A percentile compares a stretch with the other conserved stretches of the same genome.
Evolutionary conservation across 2,113 vertebrate genomes (phyloP).

Genomic region (Callorhinus ursinus): DNA sequence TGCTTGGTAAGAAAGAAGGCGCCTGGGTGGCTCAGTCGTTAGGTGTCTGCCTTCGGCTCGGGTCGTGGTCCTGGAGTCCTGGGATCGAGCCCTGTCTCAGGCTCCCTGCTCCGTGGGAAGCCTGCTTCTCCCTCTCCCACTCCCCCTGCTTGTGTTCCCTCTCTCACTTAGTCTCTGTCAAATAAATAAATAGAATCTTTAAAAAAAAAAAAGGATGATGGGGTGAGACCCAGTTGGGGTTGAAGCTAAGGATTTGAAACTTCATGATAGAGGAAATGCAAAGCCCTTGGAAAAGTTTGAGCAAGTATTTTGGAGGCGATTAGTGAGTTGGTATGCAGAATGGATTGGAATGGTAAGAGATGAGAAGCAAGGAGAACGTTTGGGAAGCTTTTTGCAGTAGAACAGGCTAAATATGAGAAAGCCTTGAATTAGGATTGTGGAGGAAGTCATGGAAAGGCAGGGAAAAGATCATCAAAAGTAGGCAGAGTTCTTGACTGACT

Average conservation of each 20-base stretch:
- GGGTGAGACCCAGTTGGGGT: not conserved
- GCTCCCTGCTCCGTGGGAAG: too few relatives aligned
- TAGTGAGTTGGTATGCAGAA: not conserved
- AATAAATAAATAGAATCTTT: too few relatives aligned
- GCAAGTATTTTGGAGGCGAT: not conserved
- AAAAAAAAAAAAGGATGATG: not conserved
- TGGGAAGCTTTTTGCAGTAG: constrained; percentile 9
- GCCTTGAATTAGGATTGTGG: constrained; percentile 29
- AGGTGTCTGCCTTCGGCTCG: too few relatives aligned
- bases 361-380: constrained; percentile 21
- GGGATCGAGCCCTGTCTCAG: too few relatives aligned
- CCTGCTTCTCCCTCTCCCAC: too few relatives aligned
- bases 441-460: constrained; percentile 21
- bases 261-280: not conserved
- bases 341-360: not conserved
- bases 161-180: too few relatives aligned
- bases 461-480: not conserved
- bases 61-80: too few relatives aligned
- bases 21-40: too few relatives aligned
- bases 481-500: constrained; percentile 3
- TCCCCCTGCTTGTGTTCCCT: too few relatives aligned
- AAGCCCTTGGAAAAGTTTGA: not conserved
- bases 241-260: constrained; percentile 19
- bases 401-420: not conserved
- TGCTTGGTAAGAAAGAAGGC: not conserved